Conservation (phyloP, 2,888 invertebrate species). For the Synanthedon formicaeformis region DNA sequence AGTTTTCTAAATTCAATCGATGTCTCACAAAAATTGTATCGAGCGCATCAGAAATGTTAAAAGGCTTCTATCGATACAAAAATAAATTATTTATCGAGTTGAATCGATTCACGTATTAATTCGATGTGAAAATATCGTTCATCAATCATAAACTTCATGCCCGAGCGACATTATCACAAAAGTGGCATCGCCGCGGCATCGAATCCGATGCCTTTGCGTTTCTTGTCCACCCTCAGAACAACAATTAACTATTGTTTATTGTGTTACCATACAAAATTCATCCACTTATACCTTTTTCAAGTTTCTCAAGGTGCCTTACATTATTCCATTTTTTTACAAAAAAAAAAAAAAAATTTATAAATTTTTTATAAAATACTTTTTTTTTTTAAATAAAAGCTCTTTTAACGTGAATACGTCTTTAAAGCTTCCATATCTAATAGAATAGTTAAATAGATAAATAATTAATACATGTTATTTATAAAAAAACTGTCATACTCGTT, state of each 20-base stretch:
- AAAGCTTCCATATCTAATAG: too few relatives aligned
- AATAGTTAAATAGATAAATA: too few relatives aligned
- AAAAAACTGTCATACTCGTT: too few relatives aligned
- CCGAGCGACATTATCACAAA: constrained; percentile 41
- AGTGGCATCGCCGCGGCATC: constrained; percentile 30
- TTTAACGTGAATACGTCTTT: too few relatives aligned
- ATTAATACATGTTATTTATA: too few relatives aligned
- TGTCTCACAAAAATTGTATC: constrained; percentile 32
- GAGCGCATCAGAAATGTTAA: constrained; percentile 25
- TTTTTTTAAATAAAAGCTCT: too few relatives aligned
- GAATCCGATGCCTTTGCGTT: constrained; percentile 2
- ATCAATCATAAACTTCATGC: constrained; percentile 58
- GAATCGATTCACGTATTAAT: constrained; percentile 55
- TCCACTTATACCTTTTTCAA: neutral
- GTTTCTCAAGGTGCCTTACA: neutral
- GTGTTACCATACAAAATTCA: constrained; percentile 20
- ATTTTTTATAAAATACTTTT: too few relatives aligned
- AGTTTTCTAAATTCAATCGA: constrained; percentile 17
- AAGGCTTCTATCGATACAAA: constrained; percentile 32
- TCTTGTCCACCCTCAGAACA: constrained; percentile 16
- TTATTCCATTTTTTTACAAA: too few relatives aligned
- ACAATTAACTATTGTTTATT: constrained; percentile 49
- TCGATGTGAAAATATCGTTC: constrained; percentile 46
- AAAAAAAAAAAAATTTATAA: too few relatives aligned
- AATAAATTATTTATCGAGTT: constrained; percentile 51